Base-by-base conservation (phyloP, 35 echinoderm and acorn worm species). In the Apostichopus parvimensis region DNA sequence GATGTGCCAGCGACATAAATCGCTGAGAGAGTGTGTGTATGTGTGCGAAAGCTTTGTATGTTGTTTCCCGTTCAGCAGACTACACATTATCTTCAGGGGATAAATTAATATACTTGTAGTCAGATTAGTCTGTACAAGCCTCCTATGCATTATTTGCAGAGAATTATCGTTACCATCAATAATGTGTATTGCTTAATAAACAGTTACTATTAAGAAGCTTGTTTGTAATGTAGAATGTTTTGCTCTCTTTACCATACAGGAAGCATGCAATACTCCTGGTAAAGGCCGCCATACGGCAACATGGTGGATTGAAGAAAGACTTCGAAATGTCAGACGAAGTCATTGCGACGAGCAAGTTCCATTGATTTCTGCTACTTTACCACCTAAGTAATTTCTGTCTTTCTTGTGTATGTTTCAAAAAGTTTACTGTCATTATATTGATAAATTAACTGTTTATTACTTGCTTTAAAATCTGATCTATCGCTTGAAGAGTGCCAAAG, bases 301-400 rank as follows among this genome's bases (percentile, higher is more conserved):
- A 18, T 4, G 82, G 54, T 86, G 82, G 82, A 86, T 86, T 57
- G 82, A 86, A 57, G 82, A 86, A 54, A 3, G 82, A 86, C 82
- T 86, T 14, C 24, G 82, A 86, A 56, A 86, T 86, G 82, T 57
- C 17, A 3, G 82, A 14, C 82, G 82, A 8, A 86, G 82, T 86
- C 17, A 86, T 9, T 79, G 24, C 24, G 24, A 25, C 21, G 18
- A 23, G 23, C 6, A 79, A 79, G 4, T 5, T 5, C 45, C 5
- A 79, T 4, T 22, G 5, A 9, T 18, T 28, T 6, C 24, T 79
- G 17, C 77, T 10, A 79, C 77, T 25, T 22, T 79, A 79, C 77
- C 77, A 79, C 17, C 17, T 79, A 79, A 6, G 77, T 28, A 9
- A 78, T 78, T 25, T 25, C 24, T 13, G 18, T 78, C 20, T 20